Evolutionary conservation across 2,113 vertebrate genomes (phyloP).

Genomic region (human): DNA sequence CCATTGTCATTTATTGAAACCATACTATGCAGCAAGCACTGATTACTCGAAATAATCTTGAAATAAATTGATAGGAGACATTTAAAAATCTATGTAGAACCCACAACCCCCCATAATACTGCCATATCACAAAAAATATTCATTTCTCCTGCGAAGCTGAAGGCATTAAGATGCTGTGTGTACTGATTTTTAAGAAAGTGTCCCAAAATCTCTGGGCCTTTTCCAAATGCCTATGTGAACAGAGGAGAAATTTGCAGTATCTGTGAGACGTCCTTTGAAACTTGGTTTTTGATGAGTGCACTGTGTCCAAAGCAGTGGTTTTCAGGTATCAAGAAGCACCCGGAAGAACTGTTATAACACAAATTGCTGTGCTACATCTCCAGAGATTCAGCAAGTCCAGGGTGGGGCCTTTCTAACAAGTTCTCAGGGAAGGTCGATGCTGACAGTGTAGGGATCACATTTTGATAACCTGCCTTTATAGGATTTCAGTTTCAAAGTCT

Average conservation of each 20-base stretch:
- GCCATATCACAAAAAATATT: not conserved
- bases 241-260: not conserved
- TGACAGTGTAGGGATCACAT: not conserved
- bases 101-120: not conserved
- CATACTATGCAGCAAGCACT: not conserved
- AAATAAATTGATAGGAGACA: slow-evolving; percentile 16
- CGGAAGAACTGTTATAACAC: not conserved
- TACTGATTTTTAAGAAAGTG: not conserved
- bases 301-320: not conserved
- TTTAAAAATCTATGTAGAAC: not conserved
- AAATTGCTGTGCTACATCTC: not conserved
- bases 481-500: not conserved
- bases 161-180: not conserved
- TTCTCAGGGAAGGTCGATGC: not conserved
- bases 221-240: not conserved
- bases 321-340: not conserved
- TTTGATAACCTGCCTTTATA: not conserved
- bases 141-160: not conserved
- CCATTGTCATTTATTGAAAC: not conserved
- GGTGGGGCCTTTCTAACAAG: not conserved
- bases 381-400: not conserved
- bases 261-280: not conserved
- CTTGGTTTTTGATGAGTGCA: not conserved
- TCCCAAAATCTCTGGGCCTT: not conserved
- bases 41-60: not conserved